Base-by-base conservation (phyloP, 2,113 vertebrate genomes). In the Acanthisitta chloris region DNA sequence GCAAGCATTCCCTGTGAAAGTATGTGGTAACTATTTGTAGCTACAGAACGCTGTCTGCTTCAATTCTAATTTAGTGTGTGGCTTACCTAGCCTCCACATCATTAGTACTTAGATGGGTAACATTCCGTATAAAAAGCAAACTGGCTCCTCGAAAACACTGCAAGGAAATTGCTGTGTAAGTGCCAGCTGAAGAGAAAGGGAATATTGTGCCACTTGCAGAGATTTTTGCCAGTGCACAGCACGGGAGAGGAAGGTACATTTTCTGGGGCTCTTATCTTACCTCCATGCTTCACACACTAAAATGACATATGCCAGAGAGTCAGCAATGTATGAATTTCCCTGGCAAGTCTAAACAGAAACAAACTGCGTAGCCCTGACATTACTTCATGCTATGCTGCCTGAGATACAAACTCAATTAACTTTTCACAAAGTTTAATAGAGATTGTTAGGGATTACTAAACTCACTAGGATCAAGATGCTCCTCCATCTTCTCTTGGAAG, bases 221-320 rank as follows among this genome's bases (percentile, higher is more conserved):
- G 24, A 49, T 36, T 79, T 86, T 83, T 72, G 58, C 54, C 23
- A 42, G 38, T 7, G 12, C 21, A 43, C 25, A 69, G 19, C 33
- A 42, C 13, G 28, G 45, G 49, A 76, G 69, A 21, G 21, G 42
- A 93, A 40, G 52, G 15, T 14, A 40, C 26, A 46, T 79, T 83
- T 40, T 69, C 73, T 42, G 95, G 96, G 90, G 55, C 93, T 96
- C 80, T 97, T 97, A 88, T 80, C 96, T 95, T 94, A 92, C 97
- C 98, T 97, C 91, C 96, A 92, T 73, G 92, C 96, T 95, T 81
- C 92, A 83, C 97, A 86, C 81, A 84, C 89, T 91, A 67, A 97
- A 97, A 97, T 95, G 96, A 98, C 94, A 71, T 81, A 95, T 84
- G 94, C 95, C 97, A 97, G 89, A 92, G 88, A 97, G 90, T 81